These are phyloP conservation scores for Clarias gariepinus DNA, from an alignment of 2,113 vertebrate genomes.

Conservation along the genomic window DNA sequence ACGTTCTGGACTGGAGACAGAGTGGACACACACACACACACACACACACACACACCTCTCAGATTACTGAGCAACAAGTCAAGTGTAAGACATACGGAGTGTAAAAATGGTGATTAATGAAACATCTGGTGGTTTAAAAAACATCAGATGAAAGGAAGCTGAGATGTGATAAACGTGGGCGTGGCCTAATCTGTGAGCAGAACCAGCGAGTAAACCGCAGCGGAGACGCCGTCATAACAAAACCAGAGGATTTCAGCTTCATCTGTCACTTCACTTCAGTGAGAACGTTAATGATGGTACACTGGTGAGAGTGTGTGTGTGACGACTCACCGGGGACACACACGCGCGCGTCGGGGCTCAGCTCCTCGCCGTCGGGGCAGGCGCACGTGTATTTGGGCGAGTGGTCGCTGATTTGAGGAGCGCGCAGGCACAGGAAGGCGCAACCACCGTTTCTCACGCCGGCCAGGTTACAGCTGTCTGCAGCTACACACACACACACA, in stretches of 20 bases:
- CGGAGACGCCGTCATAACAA: too few relatives aligned
- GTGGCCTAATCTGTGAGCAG: too few relatives aligned
- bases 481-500: constrained; percentile 70
- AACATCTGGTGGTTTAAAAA: too few relatives aligned
- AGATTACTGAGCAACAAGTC: not conserved
- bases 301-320: not conserved
- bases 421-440: constrained; percentile 94
- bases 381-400: constrained; percentile 94
- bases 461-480: constrained; percentile 88
- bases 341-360: constrained; percentile 89
- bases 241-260: too few relatives aligned
- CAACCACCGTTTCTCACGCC: constrained; percentile 88
- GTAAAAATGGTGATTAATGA: too few relatives aligned
- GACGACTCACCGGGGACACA: constrained; percentile 84
- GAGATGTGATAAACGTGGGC: too few relatives aligned
- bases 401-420: constrained; percentile 89
- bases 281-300: too few relatives aligned
- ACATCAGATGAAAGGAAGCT: too few relatives aligned
- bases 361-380: constrained; percentile 89
- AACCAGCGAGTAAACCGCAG: too few relatives aligned
- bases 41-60: too few relatives aligned
- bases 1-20: constrained; percentile 55
- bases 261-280: too few relatives aligned
- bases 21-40: not conserved
- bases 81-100: too few relatives aligned